Conservation (phyloP, 2,113 vertebrate genomes). For the Embiotoca jacksoni region DNA sequence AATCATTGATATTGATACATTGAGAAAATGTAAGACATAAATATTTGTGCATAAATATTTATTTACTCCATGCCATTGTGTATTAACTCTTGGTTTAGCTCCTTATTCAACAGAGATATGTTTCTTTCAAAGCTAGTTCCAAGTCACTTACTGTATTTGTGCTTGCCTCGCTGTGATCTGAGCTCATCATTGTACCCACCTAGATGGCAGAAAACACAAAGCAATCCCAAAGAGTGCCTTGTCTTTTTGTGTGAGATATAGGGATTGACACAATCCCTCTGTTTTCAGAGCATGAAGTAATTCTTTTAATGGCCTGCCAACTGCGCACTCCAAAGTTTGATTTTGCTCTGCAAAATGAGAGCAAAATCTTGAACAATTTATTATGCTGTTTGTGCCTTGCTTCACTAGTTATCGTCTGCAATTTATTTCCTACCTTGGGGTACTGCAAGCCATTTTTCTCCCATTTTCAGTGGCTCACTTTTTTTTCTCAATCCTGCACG, state of each 20-base stretch:
- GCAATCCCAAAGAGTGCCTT: slow-evolving; percentile 52
- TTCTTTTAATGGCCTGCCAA: slow-evolving; percentile 87
- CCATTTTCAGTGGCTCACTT: slow-evolving; percentile 79
- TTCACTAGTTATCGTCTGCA: slow-evolving; percentile 83
- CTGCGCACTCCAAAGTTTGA: slow-evolving; percentile 80
- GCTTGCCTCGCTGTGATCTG: slow-evolving; percentile 60
- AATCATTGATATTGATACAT: slow-evolving; percentile 77
- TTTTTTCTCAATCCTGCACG: slow-evolving; percentile 77
- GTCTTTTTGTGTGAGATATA: slow-evolving; percentile 69
- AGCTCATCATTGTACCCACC: slow-evolving; percentile 56
- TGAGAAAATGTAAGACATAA: slow-evolving; percentile 78
- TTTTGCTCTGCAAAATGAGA: slow-evolving; percentile 80
- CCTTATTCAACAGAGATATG: slow-evolving; percentile 50
- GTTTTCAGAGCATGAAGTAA: slow-evolving; percentile 82
- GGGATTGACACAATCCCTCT: slow-evolving; percentile 80
- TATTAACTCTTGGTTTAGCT: slow-evolving; percentile 53
- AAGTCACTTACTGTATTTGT: slow-evolving; percentile 75
- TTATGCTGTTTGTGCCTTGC: slow-evolving; percentile 86
- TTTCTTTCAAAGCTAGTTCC: slow-evolving; percentile 68
- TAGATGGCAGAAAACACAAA: slow-evolving; percentile 63
- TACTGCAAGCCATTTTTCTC: slow-evolving; percentile 82
- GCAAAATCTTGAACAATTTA: slow-evolving; percentile 82
- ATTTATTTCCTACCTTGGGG: slow-evolving; percentile 87
- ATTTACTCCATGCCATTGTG: slow-evolving; percentile 61
- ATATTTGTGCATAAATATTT: slow-evolving; percentile 80